These are phyloP conservation scores for Strix uralensis DNA, from an alignment of 2,113 vertebrate species.

Conservation along the genomic window DNA sequence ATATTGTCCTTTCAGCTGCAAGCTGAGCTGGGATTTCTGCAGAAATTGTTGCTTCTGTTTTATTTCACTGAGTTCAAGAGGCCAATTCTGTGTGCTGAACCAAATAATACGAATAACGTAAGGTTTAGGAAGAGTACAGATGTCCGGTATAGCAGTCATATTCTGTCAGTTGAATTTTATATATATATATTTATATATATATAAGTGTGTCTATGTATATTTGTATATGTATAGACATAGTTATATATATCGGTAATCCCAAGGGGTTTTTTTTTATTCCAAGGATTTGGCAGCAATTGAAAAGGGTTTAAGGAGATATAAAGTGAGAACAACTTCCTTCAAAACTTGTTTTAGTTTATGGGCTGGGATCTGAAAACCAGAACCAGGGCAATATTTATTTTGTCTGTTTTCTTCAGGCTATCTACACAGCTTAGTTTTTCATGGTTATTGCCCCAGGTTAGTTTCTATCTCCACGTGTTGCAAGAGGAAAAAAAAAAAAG, in stretches of 20 bases:
- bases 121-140: neutral
- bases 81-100: neutral
- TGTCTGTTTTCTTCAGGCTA: neutral
- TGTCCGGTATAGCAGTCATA: neutral
- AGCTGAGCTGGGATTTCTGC: neutral
- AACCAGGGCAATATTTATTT: neutral
- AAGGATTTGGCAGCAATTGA: neutral
- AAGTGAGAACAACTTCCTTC: neutral
- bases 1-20: constrained; percentile 3
- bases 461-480: neutral
- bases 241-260: neutral
- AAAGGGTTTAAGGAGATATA: neutral
- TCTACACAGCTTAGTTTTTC: neutral
- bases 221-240: neutral
- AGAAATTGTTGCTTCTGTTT: neutral
- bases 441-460: neutral
- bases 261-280: neutral
- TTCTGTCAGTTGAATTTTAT: neutral
- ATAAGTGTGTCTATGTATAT: neutral
- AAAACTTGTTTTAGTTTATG: neutral
- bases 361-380: neutral
- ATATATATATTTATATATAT: fast-evolving
- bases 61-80: neutral
- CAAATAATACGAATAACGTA: neutral
- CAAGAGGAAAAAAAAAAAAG: neutral